A percentile compares a stretch with the other conserved stretches of the same genome.
phyloP scores from a whole-genome alignment of 2,113 vertebrate species.

The Myrmophylax atrothorax region DNA sequence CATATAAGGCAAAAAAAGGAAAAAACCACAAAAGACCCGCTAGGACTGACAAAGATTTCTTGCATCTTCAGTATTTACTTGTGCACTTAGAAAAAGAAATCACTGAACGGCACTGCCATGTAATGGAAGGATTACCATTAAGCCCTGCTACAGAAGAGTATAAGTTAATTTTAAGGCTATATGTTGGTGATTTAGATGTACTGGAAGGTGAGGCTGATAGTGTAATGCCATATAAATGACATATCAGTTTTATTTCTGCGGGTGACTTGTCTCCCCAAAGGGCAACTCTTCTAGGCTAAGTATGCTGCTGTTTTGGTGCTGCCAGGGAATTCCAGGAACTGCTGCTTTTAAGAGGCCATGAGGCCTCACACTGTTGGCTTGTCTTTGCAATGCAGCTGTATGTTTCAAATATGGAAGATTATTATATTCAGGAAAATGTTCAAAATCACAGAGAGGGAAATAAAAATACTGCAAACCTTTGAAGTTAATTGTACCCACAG shows the following conservation, averaged over 20 bases:
- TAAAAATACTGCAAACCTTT: neutral
- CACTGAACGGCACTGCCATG: neutral
- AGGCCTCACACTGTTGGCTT: neutral
- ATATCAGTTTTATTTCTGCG: neutral
- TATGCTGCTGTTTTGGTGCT: neutral
- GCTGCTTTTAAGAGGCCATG: neutral
- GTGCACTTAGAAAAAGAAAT: neutral
- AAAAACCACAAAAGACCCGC: neutral
- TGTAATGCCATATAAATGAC: neutral
- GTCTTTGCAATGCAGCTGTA: neutral
- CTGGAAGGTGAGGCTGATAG: neutral
- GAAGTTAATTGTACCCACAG: neutral
- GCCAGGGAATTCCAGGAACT: constrained; percentile 62
- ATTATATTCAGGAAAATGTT: neutral
- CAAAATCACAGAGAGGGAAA: neutral
- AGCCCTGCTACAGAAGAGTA: neutral
- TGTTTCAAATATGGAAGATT: neutral
- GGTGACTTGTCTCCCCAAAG: neutral
- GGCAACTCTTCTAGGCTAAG: neutral
- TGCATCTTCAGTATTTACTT: neutral
- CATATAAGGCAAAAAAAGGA: neutral
- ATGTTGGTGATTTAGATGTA: neutral
- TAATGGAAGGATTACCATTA: accelerated
- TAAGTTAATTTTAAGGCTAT: neutral
- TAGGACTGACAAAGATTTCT: neutral